These are phyloP conservation scores for Gordius sp. DNA, from an alignment of 2,888 invertebrate species.

Conservation along the genomic window DNA sequence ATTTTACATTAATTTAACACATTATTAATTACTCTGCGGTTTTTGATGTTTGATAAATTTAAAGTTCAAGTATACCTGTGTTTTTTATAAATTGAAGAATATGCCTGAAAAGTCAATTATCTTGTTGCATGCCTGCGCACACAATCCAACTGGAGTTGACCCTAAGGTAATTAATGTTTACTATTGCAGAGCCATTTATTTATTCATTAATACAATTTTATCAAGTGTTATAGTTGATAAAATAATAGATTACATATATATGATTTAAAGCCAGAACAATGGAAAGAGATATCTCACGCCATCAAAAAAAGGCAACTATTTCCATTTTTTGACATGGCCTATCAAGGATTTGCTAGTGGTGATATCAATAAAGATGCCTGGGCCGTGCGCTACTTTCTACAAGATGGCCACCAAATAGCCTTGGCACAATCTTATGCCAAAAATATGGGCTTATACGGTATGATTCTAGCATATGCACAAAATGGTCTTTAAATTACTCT, in stretches of 20 bases:
- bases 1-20: not conserved
- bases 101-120: conserved; percentile 68
- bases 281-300: conserved; percentile 55
- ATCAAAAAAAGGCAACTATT: conserved; percentile 48
- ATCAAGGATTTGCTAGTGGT: conserved; percentile 76
- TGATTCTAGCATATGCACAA: no score
- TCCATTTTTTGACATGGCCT: conserved; percentile 92
- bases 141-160: conserved; percentile 89
- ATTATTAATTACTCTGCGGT: conserved; percentile 14
- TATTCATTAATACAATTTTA: not conserved
- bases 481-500: no score
- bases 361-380: conserved; percentile 57
- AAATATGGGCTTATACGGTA: conserved; percentile 65
- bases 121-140: conserved; percentile 80
- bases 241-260: not conserved
- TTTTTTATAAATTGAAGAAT: conserved; percentile 37
- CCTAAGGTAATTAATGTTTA: conserved; percentile 33
- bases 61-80: conserved; percentile 6
- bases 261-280: conserved; percentile 42
- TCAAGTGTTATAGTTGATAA: not conserved
- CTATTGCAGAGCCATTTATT: not conserved
- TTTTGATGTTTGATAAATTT: not conserved
- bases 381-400: conserved; percentile 57
- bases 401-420: conserved; percentile 58
- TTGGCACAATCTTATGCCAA: conserved; percentile 84